Conservation (phyloP, 2,113 vertebrate species). For the Myxocyprinus asiaticus region DNA sequence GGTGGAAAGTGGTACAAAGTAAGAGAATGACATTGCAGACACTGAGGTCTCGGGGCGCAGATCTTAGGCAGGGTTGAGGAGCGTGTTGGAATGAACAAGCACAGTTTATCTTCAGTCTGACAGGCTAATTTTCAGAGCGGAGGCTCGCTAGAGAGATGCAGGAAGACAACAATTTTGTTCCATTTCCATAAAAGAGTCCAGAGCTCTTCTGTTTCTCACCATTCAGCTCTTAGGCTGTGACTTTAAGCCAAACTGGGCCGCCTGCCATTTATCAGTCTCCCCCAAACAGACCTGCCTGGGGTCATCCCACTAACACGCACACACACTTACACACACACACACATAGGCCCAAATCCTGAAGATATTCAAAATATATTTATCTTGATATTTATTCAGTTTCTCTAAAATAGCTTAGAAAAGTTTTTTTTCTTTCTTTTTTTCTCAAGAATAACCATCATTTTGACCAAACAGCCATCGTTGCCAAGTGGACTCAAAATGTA, state of each 20-base stretch:
- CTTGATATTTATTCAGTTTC: too few species aligned
- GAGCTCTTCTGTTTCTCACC: constrained; percentile 68
- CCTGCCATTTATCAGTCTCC: too few species aligned
- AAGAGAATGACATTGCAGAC: constrained; percentile 42
- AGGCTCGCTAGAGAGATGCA: constrained; percentile 75
- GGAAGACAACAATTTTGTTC: constrained; percentile 93
- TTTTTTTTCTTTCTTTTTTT: too few species aligned
- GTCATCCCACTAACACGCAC: too few species aligned
- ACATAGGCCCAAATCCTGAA: too few species aligned
- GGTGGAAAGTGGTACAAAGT: constrained; percentile 23
- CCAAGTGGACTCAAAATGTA: too few species aligned
- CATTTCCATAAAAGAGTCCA: constrained; percentile 91
- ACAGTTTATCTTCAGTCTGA: constrained; percentile 76
- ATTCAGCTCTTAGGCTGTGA: constrained; percentile 50
- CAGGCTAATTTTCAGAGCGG: constrained; percentile 80
- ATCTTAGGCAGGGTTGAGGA: constrained; percentile 52
- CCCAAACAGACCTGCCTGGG: too few species aligned
- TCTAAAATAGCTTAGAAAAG: too few species aligned
- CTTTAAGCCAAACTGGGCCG: constrained; percentile 26
- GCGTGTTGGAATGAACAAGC: constrained; percentile 75
- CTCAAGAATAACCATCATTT: too few species aligned
- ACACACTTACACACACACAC: too few species aligned
- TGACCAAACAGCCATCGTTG: too few species aligned
- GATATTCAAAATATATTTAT: too few species aligned
- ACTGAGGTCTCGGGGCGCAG: neutral